Evolutionary conservation across 2,888 invertebrate species (phyloP).

Genomic region (Latrodectus hesperus): DNA sequence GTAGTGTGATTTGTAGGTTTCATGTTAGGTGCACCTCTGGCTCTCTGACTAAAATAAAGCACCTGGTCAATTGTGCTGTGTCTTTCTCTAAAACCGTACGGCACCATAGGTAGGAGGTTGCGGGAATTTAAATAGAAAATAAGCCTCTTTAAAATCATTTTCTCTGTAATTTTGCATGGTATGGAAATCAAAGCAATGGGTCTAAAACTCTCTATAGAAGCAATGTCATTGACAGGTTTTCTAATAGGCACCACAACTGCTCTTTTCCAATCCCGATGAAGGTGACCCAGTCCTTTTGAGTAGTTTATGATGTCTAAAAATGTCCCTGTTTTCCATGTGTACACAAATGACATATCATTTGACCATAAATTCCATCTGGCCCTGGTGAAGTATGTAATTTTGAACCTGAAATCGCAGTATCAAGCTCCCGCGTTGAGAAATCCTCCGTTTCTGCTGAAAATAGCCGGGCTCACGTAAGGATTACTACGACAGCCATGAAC

Average conservation of each 20-base stretch:
- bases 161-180: background rate
- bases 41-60: too few species aligned
- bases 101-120: background rate
- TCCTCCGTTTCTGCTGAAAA: slow-evolving; percentile 3
- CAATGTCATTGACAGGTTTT: background rate
- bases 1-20: too few species aligned
- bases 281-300: background rate
- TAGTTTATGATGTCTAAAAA: slow-evolving; percentile 3
- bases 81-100: background rate
- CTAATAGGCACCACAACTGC: background rate
- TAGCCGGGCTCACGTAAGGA: too few species aligned
- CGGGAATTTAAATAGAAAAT: background rate
- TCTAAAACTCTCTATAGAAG: background rate
- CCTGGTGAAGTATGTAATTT: slow-evolving; percentile 7
- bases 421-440: too few species aligned
- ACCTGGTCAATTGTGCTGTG: background rate
- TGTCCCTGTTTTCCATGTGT: background rate
- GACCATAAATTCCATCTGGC: slow-evolving; percentile 9
- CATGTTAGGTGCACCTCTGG: background rate
- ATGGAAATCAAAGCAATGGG: background rate
- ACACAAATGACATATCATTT: background rate
- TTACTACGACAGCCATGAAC: too few species aligned
- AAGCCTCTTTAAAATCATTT: background rate
- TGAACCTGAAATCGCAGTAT: background rate
- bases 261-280: background rate